Evolutionary conservation across 2,113 vertebrate species (phyloP), one percentile per base, ranked within the genome.

Genomic region (Embiotoca jacksoni): DNA sequence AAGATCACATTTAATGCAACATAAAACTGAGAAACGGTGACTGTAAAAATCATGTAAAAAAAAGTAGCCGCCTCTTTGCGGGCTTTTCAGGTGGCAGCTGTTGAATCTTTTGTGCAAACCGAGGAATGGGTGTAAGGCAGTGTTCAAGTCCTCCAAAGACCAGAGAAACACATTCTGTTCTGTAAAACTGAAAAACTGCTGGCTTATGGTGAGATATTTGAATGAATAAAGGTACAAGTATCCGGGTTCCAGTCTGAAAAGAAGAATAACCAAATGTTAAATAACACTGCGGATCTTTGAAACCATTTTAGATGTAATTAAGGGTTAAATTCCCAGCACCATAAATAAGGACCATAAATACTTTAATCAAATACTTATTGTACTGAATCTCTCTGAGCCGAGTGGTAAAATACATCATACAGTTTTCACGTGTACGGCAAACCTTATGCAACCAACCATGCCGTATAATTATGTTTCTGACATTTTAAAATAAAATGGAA

Each of bases 401-500:
- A 36, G 3, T 53, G 36, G 23, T 36, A 3, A 39, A 67, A 69
- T 4, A 33, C 7, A 60, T 68, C 31, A 50, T 8, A 36, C 35
- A 60, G 44, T 7, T 53, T 70, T 1, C 9, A 61, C 15, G 2
- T 41, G 32, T 50, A 46, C 33, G 15, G n/a, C 55, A 66, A 81
- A 58, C 31, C 32, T 37, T 62, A 54, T 60, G 63, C 54, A 68
- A 33, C 32, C 47, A 85, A 44, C 59, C 33, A 30, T 23, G 8
- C 13, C 36, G 54, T 13, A 61, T 66, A 62, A 74, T 83, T 63
- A 9, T 71, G 62, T 44, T 15, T 46, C 52, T 47, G 44, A 57
- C 37, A 54, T 52, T 47, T 49, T 66, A 44, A 57, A 65, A 83
- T 49, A 78, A 75, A 89, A 72, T 35, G 75, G 72, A 73, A 56